phyloP scores from a whole-genome alignment of 2,113 vertebrate genomes.

The Melanotaenia duboulayi region DNA sequence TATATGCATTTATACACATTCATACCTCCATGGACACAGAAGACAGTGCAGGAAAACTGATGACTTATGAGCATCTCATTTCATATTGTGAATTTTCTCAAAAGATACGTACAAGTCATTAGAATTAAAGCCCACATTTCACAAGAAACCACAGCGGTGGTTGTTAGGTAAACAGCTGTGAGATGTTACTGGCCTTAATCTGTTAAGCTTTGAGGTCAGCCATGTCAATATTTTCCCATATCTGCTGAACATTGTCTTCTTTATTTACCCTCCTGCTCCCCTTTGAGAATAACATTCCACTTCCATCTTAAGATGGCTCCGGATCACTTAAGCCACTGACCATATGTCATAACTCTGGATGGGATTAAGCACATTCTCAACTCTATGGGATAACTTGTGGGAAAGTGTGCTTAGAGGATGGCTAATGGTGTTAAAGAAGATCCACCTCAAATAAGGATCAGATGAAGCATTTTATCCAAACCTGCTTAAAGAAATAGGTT shows the following conservation, averaged over 20 bases:
- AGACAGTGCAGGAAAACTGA: too few species aligned
- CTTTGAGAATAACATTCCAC: constrained; percentile 64
- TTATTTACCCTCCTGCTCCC: constrained; percentile 67
- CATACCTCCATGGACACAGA: too few species aligned
- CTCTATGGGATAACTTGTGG: constrained; percentile 63
- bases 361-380: constrained; percentile 73
- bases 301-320: constrained; percentile 59
- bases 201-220: constrained; percentile 59
- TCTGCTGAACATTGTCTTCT: constrained; percentile 63
- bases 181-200: constrained; percentile 65
- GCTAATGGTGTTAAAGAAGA: constrained; percentile 5
- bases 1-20: too few species aligned
- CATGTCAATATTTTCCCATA: constrained; percentile 74
- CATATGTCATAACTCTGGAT: constrained; percentile 75
- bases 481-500: neutral
- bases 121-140: neutral
- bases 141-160: neutral
- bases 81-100: neutral
- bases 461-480: constrained; percentile 6
- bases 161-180: constrained; percentile 61
- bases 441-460: neutral
- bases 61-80: too few species aligned
- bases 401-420: constrained; percentile 42
- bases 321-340: constrained; percentile 73
- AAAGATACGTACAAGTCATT: neutral